Conservation (phyloP, 2,113 vertebrate genomes). For the Natator depressus region DNA sequence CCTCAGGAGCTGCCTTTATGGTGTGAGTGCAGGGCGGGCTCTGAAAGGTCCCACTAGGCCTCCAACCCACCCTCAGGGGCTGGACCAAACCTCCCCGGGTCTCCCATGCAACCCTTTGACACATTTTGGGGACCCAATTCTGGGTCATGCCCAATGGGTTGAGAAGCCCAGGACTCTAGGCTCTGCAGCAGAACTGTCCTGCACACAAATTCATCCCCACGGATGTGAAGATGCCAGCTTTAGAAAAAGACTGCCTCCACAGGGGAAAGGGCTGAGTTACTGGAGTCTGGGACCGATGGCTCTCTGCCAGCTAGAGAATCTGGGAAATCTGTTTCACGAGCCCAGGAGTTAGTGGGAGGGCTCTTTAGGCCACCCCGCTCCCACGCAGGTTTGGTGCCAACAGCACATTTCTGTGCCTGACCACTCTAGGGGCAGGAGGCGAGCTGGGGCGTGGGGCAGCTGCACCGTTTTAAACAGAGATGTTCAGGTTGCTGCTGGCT, state of each 20-base stretch:
- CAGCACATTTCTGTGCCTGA: background rate
- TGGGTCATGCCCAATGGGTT: background rate
- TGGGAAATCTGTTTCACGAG: background rate
- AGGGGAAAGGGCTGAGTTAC: too few relatives aligned
- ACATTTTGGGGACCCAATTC: background rate
- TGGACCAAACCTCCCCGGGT: background rate
- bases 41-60: background rate
- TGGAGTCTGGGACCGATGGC: background rate
- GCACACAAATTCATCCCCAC: too few relatives aligned
- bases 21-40: background rate
- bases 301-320: background rate
- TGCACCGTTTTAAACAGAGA: background rate
- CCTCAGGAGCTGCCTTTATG: background rate
- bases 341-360: background rate
- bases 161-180: background rate
- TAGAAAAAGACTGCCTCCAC: too few relatives aligned
- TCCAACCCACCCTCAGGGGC: background rate
- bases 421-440: rapidly evolving
- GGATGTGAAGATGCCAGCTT: too few relatives aligned
- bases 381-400: background rate
- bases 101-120: background rate
- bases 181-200: too few relatives aligned
- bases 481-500: background rate
- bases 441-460: background rate
- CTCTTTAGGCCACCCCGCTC: background rate